A percentile compares a stretch with the other conserved stretches of the same genome.
phyloP scores from a whole-genome alignment of 2,888 invertebrate genomes.

The Alloplasta piceator region DNA sequence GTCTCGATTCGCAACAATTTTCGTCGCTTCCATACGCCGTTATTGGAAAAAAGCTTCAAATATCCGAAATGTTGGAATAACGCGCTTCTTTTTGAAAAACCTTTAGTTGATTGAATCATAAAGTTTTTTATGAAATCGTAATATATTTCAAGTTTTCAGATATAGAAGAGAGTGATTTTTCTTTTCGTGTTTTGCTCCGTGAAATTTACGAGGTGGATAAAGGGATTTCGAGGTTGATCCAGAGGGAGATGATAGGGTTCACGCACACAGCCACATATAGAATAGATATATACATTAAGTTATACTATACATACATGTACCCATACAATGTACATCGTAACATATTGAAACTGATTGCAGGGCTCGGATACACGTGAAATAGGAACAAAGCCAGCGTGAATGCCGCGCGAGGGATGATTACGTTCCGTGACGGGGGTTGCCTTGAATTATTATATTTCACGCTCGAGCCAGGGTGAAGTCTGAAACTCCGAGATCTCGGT shows the following conservation, averaged over 20 bases:
- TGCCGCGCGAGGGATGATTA: conserved; percentile 21
- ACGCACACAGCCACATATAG: background rate
- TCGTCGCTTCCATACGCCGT: background rate
- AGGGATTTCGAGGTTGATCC: conserved; percentile 54
- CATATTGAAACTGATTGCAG: conserved; percentile 44
- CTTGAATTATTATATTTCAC: conserved; percentile 73
- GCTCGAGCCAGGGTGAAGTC: conserved; percentile 70
- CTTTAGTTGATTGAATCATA: too few species aligned
- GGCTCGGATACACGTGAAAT: conserved; percentile 38
- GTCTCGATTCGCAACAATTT: conserved; percentile 28
- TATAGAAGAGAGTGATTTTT: conserved; percentile 15
- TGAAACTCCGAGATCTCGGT: conserved; percentile 30
- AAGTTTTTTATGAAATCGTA: background rate
- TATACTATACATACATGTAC: background rate
- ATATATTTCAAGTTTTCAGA: background rate
- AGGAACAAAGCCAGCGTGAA: conserved; percentile 58
- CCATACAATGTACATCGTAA: conserved; percentile 19
- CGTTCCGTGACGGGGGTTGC: conserved; percentile 41
- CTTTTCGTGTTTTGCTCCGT: conserved; percentile 18
- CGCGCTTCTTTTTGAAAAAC: too few species aligned
- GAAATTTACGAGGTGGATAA: conserved; percentile 54
- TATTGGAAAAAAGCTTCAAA: too few species aligned
- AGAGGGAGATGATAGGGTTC: conserved; percentile 22
- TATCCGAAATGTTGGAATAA: too few species aligned
- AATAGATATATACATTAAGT: background rate